A percentile compares a stretch with the other conserved stretches of the same genome.
phyloP scores from a whole-genome alignment of 2,888 invertebrate species.

The Torymus texanus region DNA sequence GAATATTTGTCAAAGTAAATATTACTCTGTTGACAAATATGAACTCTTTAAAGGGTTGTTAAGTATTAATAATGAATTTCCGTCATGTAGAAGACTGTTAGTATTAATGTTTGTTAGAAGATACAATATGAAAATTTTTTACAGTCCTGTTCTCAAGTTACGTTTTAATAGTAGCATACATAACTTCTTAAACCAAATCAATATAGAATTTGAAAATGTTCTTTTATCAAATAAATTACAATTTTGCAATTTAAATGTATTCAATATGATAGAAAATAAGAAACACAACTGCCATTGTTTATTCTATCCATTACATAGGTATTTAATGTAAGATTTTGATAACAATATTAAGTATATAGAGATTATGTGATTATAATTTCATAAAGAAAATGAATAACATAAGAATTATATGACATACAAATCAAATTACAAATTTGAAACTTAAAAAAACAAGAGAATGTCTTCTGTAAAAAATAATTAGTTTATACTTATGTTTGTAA shows the following conservation, averaged over 20 bases:
- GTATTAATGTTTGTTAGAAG: constrained; percentile 20
- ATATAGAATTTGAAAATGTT: too few species aligned
- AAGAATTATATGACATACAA: constrained; percentile 5
- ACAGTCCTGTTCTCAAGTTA: background rate
- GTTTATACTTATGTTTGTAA: constrained; percentile 31
- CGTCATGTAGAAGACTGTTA: constrained; percentile 52
- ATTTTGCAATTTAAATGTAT: background rate
- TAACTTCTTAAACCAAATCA: background rate
- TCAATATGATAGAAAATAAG: too few species aligned
- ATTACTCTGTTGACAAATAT: constrained; percentile 41
- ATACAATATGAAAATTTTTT: constrained; percentile 2
- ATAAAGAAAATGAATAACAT: background rate
- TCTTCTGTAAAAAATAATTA: constrained; percentile 24
- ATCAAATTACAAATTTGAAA: constrained; percentile 22
- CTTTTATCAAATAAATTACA: background rate
- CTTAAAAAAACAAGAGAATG: constrained; percentile 11
- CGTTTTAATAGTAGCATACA: constrained; percentile 13
- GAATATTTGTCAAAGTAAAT: constrained; percentile 17
- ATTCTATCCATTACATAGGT: constrained; percentile 9
- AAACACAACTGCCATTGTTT: constrained; percentile 23
- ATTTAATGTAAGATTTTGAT: constrained; percentile 27
- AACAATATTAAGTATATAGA: constrained; percentile 16
- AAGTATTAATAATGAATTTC: constrained; percentile 51
- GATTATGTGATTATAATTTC: background rate
- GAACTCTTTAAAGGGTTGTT: constrained; percentile 30